Percentiles rank a stretch among this genome's conserved stretches.
Evolutionary conservation across 2,888 invertebrate genomes (phyloP).

Genomic region (Trichogramma dendrolimi): DNA sequence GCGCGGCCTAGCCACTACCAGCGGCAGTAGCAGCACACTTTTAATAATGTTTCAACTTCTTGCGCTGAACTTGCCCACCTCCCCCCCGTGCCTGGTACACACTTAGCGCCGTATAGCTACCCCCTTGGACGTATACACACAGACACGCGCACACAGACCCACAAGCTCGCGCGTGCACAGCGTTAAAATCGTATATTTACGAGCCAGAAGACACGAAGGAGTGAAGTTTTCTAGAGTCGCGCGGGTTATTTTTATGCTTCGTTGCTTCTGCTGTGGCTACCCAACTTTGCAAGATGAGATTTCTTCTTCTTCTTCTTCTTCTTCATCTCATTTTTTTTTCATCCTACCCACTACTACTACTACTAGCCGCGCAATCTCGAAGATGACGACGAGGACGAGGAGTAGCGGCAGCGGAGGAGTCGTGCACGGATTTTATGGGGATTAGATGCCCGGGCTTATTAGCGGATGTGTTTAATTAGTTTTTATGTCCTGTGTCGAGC

Average conservation of each 20-base stretch:
- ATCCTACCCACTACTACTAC: too few relatives aligned
- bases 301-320: conserved; percentile 3
- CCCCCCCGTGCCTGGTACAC: conserved; percentile 1
- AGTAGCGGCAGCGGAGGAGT: too few relatives aligned
- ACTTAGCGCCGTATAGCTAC: too few relatives aligned
- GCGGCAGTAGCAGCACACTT: conserved; percentile 8
- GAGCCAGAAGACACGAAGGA: conserved; percentile 18
- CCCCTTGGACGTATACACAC: too few relatives aligned
- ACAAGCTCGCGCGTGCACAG: neutral
- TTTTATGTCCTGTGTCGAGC: conserved; percentile 14
- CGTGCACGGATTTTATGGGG: neutral
- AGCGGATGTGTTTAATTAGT: conserved; percentile 22
- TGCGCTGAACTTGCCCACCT: conserved; percentile 20
- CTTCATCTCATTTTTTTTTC: too few relatives aligned
- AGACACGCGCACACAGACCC: too few relatives aligned
- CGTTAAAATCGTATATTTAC: conserved; percentile 22
- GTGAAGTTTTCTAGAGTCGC: neutral
- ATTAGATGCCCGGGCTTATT: conserved; percentile 14
- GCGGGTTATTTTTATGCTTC: neutral
- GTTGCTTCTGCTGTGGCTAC: too few relatives aligned
- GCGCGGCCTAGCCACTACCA: too few relatives aligned
- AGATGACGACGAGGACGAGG: too few relatives aligned
- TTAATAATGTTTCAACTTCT: conserved; percentile 29
- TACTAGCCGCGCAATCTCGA: too few relatives aligned
- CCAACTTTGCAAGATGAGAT: neutral